These are phyloP conservation scores for Eupithecia subfuscata DNA, from an alignment of 2,888 invertebrate genomes.

Conservation along the genomic window DNA sequence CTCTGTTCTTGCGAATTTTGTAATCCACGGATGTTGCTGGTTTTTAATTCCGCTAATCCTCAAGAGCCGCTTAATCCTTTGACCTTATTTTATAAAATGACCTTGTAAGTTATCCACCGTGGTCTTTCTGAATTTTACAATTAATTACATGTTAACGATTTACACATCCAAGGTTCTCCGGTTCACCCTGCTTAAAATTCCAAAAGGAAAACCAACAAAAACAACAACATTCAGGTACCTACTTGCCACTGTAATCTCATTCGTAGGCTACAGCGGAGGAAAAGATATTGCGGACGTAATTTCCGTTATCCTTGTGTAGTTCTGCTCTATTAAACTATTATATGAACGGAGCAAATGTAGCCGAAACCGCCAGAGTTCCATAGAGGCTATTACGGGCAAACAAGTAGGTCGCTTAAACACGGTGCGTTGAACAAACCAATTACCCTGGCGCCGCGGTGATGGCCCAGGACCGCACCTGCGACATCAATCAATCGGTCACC, in stretches of 20 bases:
- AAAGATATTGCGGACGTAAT: neutral
- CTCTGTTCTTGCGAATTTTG: slow-evolving; percentile 26
- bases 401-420: slow-evolving; percentile 42
- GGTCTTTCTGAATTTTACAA: slow-evolving; percentile 2
- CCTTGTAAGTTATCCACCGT: neutral
- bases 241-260: neutral
- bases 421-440: slow-evolving; percentile 46
- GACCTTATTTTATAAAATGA: neutral
- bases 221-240: neutral
- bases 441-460: slow-evolving; percentile 36
- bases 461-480: slow-evolving; percentile 39
- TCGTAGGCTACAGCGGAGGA: neutral
- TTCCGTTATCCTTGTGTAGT: neutral
- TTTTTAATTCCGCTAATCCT: slow-evolving; percentile 17
- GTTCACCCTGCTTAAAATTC: slow-evolving; percentile 6
- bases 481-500: slow-evolving; percentile 43
- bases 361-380: slow-evolving; percentile 24
- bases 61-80: slow-evolving; percentile 8
- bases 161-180: neutral
- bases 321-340: slow-evolving; percentile 2
- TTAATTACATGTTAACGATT: neutral
- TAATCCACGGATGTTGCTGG: slow-evolving; percentile 19
- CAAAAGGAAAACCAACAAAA: neutral
- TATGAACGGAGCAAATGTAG: slow-evolving; percentile 25
- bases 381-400: slow-evolving; percentile 30